phyloP scores from a whole-genome alignment of 2,888 invertebrate genomes.

The Amiota minor region DNA sequence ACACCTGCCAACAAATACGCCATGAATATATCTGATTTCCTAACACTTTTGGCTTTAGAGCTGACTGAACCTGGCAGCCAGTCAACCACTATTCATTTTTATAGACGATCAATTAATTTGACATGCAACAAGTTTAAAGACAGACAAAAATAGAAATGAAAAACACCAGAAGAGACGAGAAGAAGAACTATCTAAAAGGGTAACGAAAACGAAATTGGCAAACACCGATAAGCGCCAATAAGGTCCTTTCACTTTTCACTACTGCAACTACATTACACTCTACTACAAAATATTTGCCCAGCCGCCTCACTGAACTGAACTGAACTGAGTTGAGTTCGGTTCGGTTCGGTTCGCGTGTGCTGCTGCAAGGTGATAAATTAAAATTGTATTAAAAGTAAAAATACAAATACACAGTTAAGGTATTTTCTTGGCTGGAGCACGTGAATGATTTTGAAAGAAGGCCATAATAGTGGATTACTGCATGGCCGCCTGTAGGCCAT shows the following conservation, averaged over 20 bases:
- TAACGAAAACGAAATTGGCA: constrained; percentile 17
- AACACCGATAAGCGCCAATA: constrained; percentile 14
- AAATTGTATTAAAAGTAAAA: constrained; percentile 20
- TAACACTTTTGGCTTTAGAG: constrained; percentile 10
- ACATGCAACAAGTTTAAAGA: constrained; percentile 19
- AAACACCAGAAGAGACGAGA: neutral
- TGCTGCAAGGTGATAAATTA: constrained; percentile 27
- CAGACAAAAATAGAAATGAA: neutral
- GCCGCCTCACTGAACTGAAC: neutral
- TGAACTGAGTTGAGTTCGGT: neutral
- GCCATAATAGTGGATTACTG: neutral
- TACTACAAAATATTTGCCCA: too few species aligned
- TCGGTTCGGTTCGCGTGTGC: constrained; percentile 19
- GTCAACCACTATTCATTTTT: neutral
- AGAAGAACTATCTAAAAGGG: constrained; percentile 1
- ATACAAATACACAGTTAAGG: neutral
- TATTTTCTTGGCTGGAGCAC: constrained; percentile 3
- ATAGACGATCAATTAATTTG: constrained; percentile 30
- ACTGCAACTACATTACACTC: too few species aligned
- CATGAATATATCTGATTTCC: neutral
- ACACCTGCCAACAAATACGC: constrained; percentile 15
- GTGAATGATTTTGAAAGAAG: constrained; percentile 6
- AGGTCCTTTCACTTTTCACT: constrained; percentile 22
- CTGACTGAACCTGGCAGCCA: neutral
- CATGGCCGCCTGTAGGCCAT: neutral